Conservation (phyloP, 1,140 invertebrate genomes). For the Euwallacea similis region DNA sequence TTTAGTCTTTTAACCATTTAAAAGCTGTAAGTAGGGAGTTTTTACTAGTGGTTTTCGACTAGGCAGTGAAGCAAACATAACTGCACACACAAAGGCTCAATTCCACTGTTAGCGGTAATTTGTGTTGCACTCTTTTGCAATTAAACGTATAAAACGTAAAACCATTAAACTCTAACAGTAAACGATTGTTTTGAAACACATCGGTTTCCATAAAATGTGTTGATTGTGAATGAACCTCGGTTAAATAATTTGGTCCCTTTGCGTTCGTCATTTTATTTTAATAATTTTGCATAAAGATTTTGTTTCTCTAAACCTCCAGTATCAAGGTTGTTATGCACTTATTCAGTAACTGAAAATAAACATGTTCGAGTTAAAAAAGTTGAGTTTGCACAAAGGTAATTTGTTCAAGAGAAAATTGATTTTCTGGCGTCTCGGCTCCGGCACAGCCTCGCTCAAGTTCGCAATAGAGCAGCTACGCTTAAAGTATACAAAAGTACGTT, state of each 20-base stretch:
- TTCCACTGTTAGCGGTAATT: background rate
- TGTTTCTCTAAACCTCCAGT: too few relatives aligned
- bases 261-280: too few relatives aligned
- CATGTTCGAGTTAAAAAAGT: too few relatives aligned
- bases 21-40: too few relatives aligned
- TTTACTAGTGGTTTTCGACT: too few relatives aligned
- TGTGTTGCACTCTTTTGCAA: background rate
- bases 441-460: background rate
- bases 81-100: background rate
- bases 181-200: constrained; percentile 1
- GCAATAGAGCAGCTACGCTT: background rate
- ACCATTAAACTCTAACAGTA: constrained; percentile 6
- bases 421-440: background rate
- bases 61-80: background rate
- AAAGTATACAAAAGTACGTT: constrained; percentile 4
- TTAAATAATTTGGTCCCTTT: too few relatives aligned
- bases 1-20: background rate
- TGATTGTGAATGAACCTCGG: too few relatives aligned
- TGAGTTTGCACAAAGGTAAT: too few relatives aligned
- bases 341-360: too few relatives aligned
- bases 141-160: constrained; percentile 4
- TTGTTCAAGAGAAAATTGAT: background rate
- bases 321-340: too few relatives aligned
- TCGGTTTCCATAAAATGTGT: background rate
- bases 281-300: too few relatives aligned